Conservation (phyloP, 2,113 vertebrate genomes). For the Picathartes gymnocephalus region DNA sequence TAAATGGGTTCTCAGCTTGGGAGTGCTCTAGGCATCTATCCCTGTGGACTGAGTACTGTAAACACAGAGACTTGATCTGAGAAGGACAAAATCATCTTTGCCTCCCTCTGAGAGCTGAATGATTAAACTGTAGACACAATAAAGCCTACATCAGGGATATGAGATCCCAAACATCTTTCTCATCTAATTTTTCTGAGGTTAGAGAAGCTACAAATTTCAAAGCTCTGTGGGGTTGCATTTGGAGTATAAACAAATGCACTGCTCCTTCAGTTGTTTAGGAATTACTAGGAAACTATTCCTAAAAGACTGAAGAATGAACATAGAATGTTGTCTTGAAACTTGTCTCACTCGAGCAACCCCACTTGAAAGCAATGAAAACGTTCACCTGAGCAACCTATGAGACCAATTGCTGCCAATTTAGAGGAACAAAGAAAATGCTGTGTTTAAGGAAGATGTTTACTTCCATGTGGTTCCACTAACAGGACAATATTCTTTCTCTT, state of each 20-base stretch:
- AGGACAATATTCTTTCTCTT: background rate
- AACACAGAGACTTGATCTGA: background rate
- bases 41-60: background rate
- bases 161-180: background rate
- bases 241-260: background rate
- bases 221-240: background rate
- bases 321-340: background rate
- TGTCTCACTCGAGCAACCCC: background rate
- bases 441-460: background rate
- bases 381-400: background rate
- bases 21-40: background rate
- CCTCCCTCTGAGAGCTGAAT: background rate
- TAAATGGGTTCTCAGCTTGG: background rate
- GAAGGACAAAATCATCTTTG: background rate
- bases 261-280: background rate
- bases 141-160: background rate
- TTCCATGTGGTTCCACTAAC: background rate
- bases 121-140: background rate
- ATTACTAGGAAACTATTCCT: background rate
- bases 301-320: background rate
- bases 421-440: background rate
- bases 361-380: background rate
- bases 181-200: background rate
- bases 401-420: background rate
- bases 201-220: background rate